Percentiles rank a stretch among this genome's conserved stretches.
phyloP scores from a whole-genome alignment of 1,140 invertebrate genomes.

The Lepidurus apus region DNA sequence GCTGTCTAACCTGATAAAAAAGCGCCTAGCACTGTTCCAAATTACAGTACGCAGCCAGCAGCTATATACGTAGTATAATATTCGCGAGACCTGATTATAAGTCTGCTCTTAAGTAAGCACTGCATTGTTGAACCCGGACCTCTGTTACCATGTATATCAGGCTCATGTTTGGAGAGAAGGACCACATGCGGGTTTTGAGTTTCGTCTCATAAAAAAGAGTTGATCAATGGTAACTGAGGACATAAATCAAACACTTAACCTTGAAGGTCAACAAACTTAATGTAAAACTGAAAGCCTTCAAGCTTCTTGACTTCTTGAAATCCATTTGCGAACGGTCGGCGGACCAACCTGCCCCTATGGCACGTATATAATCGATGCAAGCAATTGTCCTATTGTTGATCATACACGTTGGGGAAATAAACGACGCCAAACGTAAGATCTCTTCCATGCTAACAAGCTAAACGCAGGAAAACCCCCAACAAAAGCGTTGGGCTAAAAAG shows the following conservation, averaged over 20 bases:
- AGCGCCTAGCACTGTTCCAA: background rate
- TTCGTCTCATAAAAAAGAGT: conserved; percentile 15
- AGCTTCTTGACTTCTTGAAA: conserved; percentile 19
- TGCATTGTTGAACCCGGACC: conserved; percentile 6
- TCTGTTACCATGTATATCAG: conserved; percentile 14
- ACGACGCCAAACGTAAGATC: background rate
- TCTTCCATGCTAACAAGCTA: background rate
- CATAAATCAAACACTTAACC: conserved; percentile 22
- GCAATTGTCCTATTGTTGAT: background rate
- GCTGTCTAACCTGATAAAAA: conserved; percentile 1
- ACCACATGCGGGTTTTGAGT: background rate
- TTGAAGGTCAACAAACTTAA: conserved; percentile 22
- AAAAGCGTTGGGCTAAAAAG: background rate
- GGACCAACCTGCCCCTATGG: background rate
- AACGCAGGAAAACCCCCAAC: background rate
- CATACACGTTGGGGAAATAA: background rate
- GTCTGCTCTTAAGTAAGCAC: background rate
- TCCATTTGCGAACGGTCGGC: background rate
- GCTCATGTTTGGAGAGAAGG: background rate
- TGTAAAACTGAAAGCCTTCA: conserved; percentile 14
- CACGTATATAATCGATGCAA: background rate
- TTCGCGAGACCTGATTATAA: background rate
- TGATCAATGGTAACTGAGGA: conserved; percentile 13
- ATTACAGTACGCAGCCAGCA: background rate
- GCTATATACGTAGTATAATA: background rate